phyloP scores from a whole-genome alignment of 2,888 invertebrate species.

The Drosophila birchii region DNA sequence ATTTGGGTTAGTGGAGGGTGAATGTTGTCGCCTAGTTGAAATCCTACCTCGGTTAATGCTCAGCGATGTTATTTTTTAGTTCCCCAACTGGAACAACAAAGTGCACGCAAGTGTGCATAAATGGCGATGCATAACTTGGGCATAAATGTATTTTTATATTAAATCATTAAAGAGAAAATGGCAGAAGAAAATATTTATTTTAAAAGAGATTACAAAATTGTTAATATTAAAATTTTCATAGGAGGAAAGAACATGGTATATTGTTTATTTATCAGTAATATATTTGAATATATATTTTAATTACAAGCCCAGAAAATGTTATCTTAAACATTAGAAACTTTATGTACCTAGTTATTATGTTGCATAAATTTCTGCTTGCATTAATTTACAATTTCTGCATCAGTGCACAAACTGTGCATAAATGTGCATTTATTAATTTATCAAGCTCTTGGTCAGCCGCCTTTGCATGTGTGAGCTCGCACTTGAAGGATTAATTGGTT shows the following conservation, averaged over 20 bases:
- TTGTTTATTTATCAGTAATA: not conserved
- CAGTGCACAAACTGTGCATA: constrained; percentile 56
- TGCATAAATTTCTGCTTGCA: constrained; percentile 37
- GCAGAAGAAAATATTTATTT: not conserved
- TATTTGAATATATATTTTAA: not conserved
- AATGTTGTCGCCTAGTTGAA: constrained; percentile 13
- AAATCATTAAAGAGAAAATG: not conserved
- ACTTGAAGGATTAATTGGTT: constrained; percentile 62
- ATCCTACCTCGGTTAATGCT: constrained; percentile 47
- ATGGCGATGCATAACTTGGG: constrained; percentile 22
- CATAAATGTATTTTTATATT: not conserved
- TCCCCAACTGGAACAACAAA: constrained; percentile 36
- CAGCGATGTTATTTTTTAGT: constrained; percentile 43
- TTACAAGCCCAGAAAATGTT: not conserved
- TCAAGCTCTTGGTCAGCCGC: constrained; percentile 22
- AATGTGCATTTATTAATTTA: constrained; percentile 50
- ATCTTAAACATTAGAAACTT: not conserved
- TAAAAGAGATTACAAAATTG: not conserved
- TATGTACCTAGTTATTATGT: not conserved
- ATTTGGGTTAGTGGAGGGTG: constrained; percentile 23
- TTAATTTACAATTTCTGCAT: constrained; percentile 62
- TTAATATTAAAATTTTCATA: no score
- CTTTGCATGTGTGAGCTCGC: constrained; percentile 35
- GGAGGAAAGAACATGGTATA: not conserved
- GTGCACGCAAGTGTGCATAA: constrained; percentile 44